Base-by-base conservation (phyloP, 2,888 invertebrate species). In the Chironomus tentans region DNA sequence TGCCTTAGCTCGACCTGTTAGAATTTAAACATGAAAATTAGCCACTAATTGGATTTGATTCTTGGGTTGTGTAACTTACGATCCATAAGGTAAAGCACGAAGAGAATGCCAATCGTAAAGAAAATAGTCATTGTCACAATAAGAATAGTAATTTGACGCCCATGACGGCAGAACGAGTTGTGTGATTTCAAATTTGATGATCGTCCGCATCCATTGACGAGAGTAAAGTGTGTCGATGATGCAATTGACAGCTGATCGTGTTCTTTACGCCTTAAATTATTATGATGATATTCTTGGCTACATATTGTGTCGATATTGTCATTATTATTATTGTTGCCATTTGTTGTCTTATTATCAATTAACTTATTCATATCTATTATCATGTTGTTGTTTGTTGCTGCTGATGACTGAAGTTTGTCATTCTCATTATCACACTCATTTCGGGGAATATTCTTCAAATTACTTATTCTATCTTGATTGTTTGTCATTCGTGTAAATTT, bases 171-270 rank as follows among this genome's bases (percentile, higher is more conserved):
- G n/a, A 73, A n/a, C 3, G 62, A 61, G 21, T 62, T 73, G 78
- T 90, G 89, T 77, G 86, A 86, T 78, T 87, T 85, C 81, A 89
- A 87, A 73, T 83, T 82, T 78, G 87, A 10, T 38, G 38, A 87
- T 80, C 90, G 88, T 76, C 89, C 88, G 79, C 90, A 88, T 76
- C 91, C 91, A 82, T 93, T 93, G 77, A 94, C 91, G 75, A 94
- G 92, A 10, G 94, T 94, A 82, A 94, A 94, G 83, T 94, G 93
- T 81, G 92, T 93, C 77, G 93, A 93, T 84, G 93, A 93, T 74
- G 93, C 93, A 77, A 93, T 86, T 61, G 93, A 93, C 77, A 88
- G 87, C 74, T 88, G 87, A 82, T 93, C 93, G 84, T 84, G 80
- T 86, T 87, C 82, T 87, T 87, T 79, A 85, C 77, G 22, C n/a